Evolutionary conservation across 2,113 vertebrate species (phyloP).

Genomic region (Cyprinodon variegatus): DNA sequence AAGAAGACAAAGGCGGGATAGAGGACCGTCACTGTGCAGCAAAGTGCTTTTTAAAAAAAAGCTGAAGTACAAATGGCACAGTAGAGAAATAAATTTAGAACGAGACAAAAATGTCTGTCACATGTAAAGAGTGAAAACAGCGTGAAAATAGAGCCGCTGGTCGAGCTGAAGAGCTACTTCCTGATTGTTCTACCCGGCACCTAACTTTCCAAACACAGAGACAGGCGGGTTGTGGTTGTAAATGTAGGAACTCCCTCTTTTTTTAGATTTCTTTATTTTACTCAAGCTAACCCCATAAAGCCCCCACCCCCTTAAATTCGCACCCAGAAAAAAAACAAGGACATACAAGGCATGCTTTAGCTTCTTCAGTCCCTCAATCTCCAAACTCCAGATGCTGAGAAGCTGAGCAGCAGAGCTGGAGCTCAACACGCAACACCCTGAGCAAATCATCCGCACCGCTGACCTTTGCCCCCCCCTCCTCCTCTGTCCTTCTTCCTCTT

Average conservation of each 20-base stretch:
- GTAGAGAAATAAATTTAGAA: background rate
- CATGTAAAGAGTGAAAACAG: background rate
- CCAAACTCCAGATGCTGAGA: slow-evolving; percentile 60
- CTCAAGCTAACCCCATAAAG: slow-evolving; percentile 25
- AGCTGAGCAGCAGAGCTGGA: background rate
- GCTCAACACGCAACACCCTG: slow-evolving; percentile 50
- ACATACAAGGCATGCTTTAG: slow-evolving; percentile 41
- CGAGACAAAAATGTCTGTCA: background rate
- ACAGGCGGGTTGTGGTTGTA: slow-evolving; percentile 53
- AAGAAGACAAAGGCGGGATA: background rate
- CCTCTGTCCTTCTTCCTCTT: background rate
- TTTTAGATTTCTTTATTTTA: slow-evolving; percentile 38
- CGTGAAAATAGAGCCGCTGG: slow-evolving; percentile 13
- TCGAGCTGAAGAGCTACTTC: slow-evolving; percentile 47
- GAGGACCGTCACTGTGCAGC: background rate
- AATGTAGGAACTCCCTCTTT: slow-evolving; percentile 55
- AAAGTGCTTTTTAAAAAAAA: background rate
- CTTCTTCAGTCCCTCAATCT: slow-evolving; percentile 16
- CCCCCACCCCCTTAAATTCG: slow-evolving; percentile 24
- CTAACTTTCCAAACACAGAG: slow-evolving; percentile 61
- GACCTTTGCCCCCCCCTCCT: slow-evolving; percentile 56
- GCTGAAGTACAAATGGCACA: background rate
- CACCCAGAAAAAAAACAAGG: slow-evolving; percentile 58
- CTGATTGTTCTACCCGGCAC: slow-evolving; percentile 53
- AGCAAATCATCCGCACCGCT: slow-evolving; percentile 71